Evolutionary conservation across 1,140 invertebrate species (phyloP).

Genomic region (Arion vulgaris): DNA sequence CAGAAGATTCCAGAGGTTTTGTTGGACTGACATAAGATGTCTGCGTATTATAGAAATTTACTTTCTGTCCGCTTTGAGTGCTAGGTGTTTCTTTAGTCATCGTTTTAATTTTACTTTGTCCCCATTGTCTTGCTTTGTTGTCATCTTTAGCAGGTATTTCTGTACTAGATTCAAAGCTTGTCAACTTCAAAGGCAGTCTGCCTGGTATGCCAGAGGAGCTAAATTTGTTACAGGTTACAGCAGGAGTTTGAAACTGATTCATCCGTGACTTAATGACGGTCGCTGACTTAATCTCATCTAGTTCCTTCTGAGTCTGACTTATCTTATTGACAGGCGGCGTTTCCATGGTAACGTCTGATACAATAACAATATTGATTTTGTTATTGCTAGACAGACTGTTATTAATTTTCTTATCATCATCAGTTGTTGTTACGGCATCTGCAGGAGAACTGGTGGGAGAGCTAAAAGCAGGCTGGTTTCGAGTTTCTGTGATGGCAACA

Average conservation of each 20-base stretch:
- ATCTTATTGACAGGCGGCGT: neutral
- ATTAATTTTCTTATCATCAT: neutral
- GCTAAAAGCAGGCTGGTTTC: neutral
- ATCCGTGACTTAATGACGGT: constrained; percentile 14
- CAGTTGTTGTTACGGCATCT: neutral
- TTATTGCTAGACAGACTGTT: neutral
- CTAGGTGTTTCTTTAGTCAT: constrained; percentile 36
- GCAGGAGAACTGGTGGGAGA: neutral
- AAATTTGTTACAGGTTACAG: neutral
- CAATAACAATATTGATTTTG: neutral
- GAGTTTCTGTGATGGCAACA: neutral
- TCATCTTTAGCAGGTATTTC: constrained; percentile 56
- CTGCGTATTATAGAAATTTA: constrained; percentile 39
- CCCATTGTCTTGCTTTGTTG: constrained; percentile 56
- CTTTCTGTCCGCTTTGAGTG: constrained; percentile 37
- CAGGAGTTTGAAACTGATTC: constrained; percentile 3
- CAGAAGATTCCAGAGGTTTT: neutral
- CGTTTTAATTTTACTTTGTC: constrained; percentile 61
- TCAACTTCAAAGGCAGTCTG: neutral
- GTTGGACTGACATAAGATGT: neutral
- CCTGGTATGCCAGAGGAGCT: neutral
- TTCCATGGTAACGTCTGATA: neutral
- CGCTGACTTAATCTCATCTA: neutral
- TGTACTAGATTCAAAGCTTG: neutral
- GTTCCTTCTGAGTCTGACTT: neutral